These are phyloP conservation scores for Heliconius ismenius DNA, from an alignment of 2,888 invertebrate species.

Conservation along the genomic window DNA sequence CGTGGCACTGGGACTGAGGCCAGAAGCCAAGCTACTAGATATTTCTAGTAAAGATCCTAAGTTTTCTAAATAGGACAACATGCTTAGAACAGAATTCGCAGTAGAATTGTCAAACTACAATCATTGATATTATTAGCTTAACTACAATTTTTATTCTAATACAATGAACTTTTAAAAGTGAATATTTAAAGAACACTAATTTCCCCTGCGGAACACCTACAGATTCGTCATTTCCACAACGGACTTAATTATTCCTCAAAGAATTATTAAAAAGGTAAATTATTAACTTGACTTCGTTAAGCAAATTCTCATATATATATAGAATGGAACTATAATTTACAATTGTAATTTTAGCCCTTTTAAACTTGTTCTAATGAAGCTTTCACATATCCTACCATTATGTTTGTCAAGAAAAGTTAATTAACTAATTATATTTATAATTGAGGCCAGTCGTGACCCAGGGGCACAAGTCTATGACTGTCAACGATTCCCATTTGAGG, in stretches of 20 bases:
- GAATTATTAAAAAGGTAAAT: constrained; percentile 1
- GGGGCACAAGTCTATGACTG: too few species aligned
- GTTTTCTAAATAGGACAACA: too few species aligned
- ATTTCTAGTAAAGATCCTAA: too few species aligned
- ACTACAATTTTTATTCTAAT: background rate
- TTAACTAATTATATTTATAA: background rate
- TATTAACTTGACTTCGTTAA: background rate
- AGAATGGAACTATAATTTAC: background rate
- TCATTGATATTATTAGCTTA: background rate
- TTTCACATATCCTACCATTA: background rate
- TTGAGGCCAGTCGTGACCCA: too few species aligned
- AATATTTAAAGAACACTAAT: background rate
- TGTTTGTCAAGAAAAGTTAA: background rate
- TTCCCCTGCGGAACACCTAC: background rate
- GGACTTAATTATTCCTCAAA: background rate
- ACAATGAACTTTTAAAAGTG: background rate
- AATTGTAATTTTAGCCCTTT: background rate
- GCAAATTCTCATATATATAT: background rate
- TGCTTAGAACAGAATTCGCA: too few species aligned
- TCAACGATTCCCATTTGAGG: too few species aligned
- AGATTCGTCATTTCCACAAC: background rate
- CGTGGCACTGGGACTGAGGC: too few species aligned
- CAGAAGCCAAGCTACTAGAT: too few species aligned
- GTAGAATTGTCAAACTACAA: too few species aligned
- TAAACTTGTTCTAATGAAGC: background rate